Evolutionary conservation across 2,797 vertebrate species (phyloP).

Genomic region (Arvicola amphibius): DNA sequence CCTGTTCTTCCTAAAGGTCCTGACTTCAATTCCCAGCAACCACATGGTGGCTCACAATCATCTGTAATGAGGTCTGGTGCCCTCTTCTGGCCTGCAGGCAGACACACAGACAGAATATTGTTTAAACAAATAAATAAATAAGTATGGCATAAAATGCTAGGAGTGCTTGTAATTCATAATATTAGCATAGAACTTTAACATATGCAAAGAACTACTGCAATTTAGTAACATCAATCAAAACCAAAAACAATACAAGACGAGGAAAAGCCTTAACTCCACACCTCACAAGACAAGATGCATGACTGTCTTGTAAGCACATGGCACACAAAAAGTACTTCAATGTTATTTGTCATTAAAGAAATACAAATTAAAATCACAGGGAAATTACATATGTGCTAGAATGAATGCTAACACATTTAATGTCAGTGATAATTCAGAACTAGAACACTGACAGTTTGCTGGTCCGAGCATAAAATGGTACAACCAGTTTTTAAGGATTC

Average conservation of each 20-base stretch:
- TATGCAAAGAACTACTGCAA: constrained; percentile 57
- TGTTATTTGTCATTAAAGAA: constrained; percentile 49
- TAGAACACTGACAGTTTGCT: constrained; percentile 4
- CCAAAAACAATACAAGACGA: constrained; percentile 59
- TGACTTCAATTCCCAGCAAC: too few species aligned
- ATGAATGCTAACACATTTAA: background rate
- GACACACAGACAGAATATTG: too few species aligned
- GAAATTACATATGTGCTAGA: constrained; percentile 23
- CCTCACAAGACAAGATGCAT: constrained; percentile 45
- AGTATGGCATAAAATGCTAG: background rate
- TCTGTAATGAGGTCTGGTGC: too few species aligned
- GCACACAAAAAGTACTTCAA: constrained; percentile 26
- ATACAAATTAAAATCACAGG: constrained; percentile 56
- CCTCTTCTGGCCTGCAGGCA: too few species aligned
- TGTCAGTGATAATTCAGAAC: background rate
- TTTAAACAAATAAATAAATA: too few species aligned
- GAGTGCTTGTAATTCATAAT: constrained; percentile 44
- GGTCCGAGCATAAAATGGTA: constrained; percentile 9
- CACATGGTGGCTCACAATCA: too few species aligned
- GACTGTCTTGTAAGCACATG: constrained; percentile 45
- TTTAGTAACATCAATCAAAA: constrained; percentile 17
- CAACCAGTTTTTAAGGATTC: constrained; percentile 25
- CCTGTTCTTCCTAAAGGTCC: too few species aligned
- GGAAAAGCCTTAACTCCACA: constrained; percentile 32
- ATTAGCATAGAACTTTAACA: constrained; percentile 47